Conservation (phyloP, 2,113 vertebrate species). For the Centrocercus urophasianus region DNA sequence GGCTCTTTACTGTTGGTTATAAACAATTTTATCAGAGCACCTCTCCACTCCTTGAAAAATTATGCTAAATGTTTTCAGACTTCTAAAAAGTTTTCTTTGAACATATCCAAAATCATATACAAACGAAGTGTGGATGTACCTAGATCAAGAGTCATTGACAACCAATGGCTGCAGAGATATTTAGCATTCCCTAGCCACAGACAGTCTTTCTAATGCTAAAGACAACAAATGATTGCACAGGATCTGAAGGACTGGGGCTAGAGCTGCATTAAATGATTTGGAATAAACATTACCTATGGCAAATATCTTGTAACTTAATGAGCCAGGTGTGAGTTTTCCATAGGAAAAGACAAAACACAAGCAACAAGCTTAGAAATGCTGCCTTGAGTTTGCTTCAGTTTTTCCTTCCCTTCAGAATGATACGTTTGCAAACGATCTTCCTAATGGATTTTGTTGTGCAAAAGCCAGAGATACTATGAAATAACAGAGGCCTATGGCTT, state of each 20-base stretch:
- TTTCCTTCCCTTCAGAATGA: neutral
- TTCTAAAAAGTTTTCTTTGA: neutral
- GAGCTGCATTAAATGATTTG: constrained; percentile 1
- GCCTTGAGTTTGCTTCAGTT: neutral
- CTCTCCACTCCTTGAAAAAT: neutral
- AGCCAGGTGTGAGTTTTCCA: constrained; percentile 22
- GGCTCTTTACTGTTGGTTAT: neutral
- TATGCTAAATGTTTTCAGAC: neutral
- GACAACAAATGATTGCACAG: neutral
- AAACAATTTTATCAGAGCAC: neutral
- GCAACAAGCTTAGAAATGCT: neutral
- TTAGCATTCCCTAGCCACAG: neutral
- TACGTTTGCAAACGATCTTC: neutral
- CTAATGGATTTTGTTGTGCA: neutral
- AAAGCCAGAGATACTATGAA: neutral
- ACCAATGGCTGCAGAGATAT: accelerated
- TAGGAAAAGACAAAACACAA: neutral
- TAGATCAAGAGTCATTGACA: neutral
- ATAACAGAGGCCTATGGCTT: neutral
- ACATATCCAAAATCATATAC: accelerated
- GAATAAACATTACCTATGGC: constrained; percentile 43
- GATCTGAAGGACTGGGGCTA: neutral
- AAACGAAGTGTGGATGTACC: accelerated
- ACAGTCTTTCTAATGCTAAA: neutral
- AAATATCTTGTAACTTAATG: constrained; percentile 20